Conservation (phyloP, 1,140 invertebrate genomes). For the Pseudoatta argentina region DNA sequence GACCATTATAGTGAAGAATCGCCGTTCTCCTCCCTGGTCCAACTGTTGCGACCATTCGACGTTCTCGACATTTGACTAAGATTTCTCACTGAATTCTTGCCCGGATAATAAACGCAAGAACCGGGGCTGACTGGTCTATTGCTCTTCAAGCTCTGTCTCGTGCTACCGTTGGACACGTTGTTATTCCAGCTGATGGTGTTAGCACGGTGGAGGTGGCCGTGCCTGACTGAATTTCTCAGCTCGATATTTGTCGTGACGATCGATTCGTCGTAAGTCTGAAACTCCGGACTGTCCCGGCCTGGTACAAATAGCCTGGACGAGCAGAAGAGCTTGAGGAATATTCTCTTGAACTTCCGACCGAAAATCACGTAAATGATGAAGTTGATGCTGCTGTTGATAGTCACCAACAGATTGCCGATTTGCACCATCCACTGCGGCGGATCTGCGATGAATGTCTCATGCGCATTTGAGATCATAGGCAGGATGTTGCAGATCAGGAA, state of each 20-base stretch:
- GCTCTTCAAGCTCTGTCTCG: slow-evolving; percentile 79
- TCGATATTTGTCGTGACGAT: slow-evolving; percentile 88
- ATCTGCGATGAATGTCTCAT: slow-evolving; percentile 91
- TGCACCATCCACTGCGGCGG: slow-evolving; percentile 90
- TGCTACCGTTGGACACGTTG: slow-evolving; percentile 80
- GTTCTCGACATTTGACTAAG: slow-evolving; percentile 74
- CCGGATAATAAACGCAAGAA: slow-evolving; percentile 90
- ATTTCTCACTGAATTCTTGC: slow-evolving; percentile 81
- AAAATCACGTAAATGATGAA: slow-evolving; percentile 99
- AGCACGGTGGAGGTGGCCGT: slow-evolving; percentile 87
- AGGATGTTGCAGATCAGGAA: slow-evolving; percentile 98
- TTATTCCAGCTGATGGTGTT: slow-evolving; percentile 88
- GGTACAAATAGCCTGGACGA: slow-evolving; percentile 87
- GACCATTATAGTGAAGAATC: slow-evolving; percentile 71
- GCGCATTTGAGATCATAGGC: slow-evolving; percentile 95
- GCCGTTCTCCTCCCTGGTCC: slow-evolving; percentile 70
- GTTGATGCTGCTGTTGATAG: slow-evolving; percentile 98
- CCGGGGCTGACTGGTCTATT: slow-evolving; percentile 86
- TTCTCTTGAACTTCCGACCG: slow-evolving; percentile 97
- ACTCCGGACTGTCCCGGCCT: slow-evolving; percentile 90
- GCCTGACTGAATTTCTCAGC: slow-evolving; percentile 88
- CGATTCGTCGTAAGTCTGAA: slow-evolving; percentile 92
- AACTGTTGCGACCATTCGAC: slow-evolving; percentile 76
- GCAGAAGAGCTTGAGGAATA: slow-evolving; percentile 96
- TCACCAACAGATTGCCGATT: slow-evolving; percentile 96